Evolutionary conservation across 2,888 invertebrate species (phyloP).

Genomic region (Amphipoea lucens): DNA sequence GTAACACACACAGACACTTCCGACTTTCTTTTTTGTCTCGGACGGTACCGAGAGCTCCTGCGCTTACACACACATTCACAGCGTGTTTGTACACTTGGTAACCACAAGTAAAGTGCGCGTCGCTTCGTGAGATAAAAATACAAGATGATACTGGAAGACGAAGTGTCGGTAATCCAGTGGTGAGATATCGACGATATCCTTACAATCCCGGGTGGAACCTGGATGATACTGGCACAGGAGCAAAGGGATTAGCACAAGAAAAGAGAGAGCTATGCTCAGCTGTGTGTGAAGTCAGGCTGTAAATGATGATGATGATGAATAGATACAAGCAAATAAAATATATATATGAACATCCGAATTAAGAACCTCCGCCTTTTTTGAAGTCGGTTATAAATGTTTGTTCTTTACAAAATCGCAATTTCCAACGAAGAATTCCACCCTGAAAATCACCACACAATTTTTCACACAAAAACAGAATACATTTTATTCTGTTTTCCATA

Average conservation of each 20-base stretch:
- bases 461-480: conserved; percentile 21
- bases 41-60: background rate
- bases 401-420: background rate
- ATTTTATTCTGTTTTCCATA: conserved; percentile 33
- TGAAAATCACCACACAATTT: background rate
- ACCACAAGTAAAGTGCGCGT: background rate
- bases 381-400: background rate
- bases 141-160: background rate
- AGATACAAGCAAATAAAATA: too few species aligned
- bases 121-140: background rate
- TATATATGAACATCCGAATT: too few species aligned
- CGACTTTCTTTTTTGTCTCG: background rate
- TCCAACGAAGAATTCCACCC: background rate
- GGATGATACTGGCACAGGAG: background rate
- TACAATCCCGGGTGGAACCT: background rate
- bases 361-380: too few species aligned
- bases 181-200: background rate
- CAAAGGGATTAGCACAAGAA: background rate
- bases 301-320: background rate
- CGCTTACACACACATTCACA: background rate
- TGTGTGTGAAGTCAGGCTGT: background rate
- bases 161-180: background rate
- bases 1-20: background rate
- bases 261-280: background rate
- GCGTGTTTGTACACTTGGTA: background rate